phyloP scores from a whole-genome alignment of 2,888 invertebrate genomes.

The Cactoblastis cactorum region DNA sequence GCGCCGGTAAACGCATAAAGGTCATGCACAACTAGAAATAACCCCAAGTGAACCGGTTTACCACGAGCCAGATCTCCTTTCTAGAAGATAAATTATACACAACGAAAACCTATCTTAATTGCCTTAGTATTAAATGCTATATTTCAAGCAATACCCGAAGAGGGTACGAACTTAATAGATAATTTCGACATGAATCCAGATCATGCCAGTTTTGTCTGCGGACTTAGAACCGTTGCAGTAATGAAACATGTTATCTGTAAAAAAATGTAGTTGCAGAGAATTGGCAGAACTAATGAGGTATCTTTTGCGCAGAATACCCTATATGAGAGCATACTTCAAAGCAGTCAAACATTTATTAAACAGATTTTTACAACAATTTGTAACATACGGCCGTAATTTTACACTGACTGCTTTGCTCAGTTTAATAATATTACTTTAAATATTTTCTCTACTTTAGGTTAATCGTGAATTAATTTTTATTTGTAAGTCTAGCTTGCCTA shows the following conservation, averaged over 20 bases:
- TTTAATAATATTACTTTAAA: no score
- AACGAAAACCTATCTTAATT: not conserved
- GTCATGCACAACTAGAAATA: conserved; percentile 35
- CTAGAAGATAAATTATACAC: conserved; percentile 1
- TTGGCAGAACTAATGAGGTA: no score
- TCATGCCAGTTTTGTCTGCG: conserved; percentile 7
- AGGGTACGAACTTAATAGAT: not conserved
- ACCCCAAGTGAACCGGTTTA: conserved; percentile 38
- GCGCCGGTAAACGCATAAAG: conserved; percentile 16
- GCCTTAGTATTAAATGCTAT: not conserved
- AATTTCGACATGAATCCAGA: conserved; percentile 1
- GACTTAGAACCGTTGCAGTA: conserved; percentile 12
- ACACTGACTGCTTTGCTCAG: no score
- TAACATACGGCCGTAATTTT: no score
- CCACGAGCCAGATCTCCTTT: conserved; percentile 41
- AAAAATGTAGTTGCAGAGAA: no score
- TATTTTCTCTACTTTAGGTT: no score
- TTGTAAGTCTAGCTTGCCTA: no score
- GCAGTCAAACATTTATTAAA: no score
- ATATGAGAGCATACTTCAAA: no score
- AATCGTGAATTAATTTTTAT: no score
- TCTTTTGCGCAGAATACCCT: no score
- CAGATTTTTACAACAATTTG: no score
- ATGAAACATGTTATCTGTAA: not conserved
- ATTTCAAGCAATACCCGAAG: not conserved